Percentiles rank a stretch among this genome's conserved stretches.
These are phyloP conservation scores for Pseudochromis fuscus DNA, from an alignment of 2,797 vertebrate genomes.

Conservation along the genomic window DNA sequence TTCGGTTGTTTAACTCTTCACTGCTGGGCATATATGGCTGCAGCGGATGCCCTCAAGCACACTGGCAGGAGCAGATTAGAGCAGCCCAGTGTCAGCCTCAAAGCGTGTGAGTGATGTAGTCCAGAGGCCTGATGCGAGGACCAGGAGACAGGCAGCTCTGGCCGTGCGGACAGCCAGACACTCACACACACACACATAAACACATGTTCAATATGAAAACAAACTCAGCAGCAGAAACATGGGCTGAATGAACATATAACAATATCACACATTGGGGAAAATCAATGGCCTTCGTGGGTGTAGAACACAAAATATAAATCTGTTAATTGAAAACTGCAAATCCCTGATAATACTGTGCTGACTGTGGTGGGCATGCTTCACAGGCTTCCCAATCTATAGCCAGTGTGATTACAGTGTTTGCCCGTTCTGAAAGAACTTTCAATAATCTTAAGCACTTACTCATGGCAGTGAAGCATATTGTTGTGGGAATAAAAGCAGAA, in stretches of 20 bases:
- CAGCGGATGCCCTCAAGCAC: slow-evolving; percentile 61
- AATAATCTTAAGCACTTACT: slow-evolving; percentile 20
- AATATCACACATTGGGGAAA: slow-evolving; percentile 30
- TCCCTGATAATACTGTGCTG: slow-evolving; percentile 36
- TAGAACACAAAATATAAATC: slow-evolving; percentile 22
- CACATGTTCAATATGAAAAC: neutral
- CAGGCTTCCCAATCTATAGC: slow-evolving; percentile 26
- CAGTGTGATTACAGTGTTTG: slow-evolving; percentile 14
- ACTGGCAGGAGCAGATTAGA: slow-evolving; percentile 65
- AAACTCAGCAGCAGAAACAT: neutral
- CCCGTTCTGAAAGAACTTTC: slow-evolving; percentile 26
- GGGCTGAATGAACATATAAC: neutral
- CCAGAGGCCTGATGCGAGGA: slow-evolving; percentile 55
- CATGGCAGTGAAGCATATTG: slow-evolving; percentile 5
- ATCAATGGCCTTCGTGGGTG: slow-evolving; percentile 14
- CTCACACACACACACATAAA: neutral
- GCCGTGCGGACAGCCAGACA: slow-evolving; percentile 52
- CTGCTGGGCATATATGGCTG: slow-evolving; percentile 27
- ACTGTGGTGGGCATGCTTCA: slow-evolving; percentile 20
- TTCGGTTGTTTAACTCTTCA: slow-evolving; percentile 52
- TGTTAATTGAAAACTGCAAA: slow-evolving; percentile 38
- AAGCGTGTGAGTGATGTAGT: slow-evolving; percentile 42
- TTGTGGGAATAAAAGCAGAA: slow-evolving; percentile 1
- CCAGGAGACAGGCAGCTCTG: slow-evolving; percentile 61
- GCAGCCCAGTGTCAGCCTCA: slow-evolving; percentile 48